phyloP scores from a whole-genome alignment of 35 echinoderm and acorn worm species.

The Diadema setosum region DNA sequence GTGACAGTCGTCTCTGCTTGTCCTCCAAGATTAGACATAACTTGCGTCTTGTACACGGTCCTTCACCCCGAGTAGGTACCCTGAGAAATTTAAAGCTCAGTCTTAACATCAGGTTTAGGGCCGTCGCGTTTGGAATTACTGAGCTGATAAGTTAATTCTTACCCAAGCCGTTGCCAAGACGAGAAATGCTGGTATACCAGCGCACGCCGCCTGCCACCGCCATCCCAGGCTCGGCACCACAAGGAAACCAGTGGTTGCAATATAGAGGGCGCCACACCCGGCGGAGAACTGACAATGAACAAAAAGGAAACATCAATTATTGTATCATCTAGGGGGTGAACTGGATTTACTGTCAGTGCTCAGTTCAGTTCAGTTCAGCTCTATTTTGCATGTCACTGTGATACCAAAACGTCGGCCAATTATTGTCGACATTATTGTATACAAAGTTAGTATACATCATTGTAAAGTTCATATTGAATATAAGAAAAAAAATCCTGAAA shows the following conservation, averaged over 20 bases:
- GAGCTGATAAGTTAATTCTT: neutral
- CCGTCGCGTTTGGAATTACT: neutral
- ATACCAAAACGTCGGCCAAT: no score
- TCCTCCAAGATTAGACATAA: neutral
- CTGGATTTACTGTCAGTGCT: no score
- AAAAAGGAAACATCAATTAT: no score
- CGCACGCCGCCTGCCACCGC: constrained; percentile 46
- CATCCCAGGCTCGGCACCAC: constrained; percentile 50
- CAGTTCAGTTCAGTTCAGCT: no score
- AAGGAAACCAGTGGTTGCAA: constrained; percentile 50
- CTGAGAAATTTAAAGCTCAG: neutral
- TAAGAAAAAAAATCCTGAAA: no score
- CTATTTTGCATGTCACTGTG: no score
- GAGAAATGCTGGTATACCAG: constrained; percentile 23
- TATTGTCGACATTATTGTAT: no score
- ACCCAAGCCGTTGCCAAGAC: constrained; percentile 27
- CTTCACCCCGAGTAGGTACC: neutral
- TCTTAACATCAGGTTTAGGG: no score
- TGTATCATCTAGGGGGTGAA: no score
- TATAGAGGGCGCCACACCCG: constrained; percentile 61
- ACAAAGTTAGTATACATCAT: no score
- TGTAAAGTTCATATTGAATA: no score
- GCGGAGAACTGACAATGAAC: constrained; percentile 51
- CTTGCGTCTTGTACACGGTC: neutral
- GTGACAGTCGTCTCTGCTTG: neutral